Evolutionary conservation across 2,797 vertebrate species (phyloP), one percentile per base, ranked within the genome.

Genomic region (Nannoperca australis): DNA sequence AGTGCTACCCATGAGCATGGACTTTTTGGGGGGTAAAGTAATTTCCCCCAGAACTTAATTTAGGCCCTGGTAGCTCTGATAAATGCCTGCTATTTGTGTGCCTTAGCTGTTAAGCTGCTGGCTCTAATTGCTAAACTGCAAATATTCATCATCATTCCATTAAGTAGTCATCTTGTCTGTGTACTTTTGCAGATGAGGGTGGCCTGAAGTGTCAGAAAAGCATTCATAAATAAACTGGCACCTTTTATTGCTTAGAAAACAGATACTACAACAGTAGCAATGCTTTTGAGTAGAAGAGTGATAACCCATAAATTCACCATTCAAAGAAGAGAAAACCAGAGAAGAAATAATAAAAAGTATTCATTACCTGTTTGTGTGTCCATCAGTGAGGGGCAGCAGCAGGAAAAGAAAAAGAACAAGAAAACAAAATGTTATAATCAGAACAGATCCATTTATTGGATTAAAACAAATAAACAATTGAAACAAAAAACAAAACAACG

Each of bases 301-400:
- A 50, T 14, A n/a, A 36, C 20, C 10, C 5, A 9, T 10, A 5
- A 45, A 55, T 22, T 15, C 13, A 49, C 15, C 24, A 27, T 20
- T 67, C 6, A 40, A 65, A 65, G 24, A 60, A 34, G 0, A 55
- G 15, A 65, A 75, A 83, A 60, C 36, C 0, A 51, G 5, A 54
- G 12, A 51, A 7, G 32, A 70, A 68, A 61, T 56, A 47, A 75
- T 42, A 20, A 64, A 59, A 76, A 15, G 3, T 3, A 17, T 73
- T 49, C 27, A 32, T 91, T 92, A 94, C 92, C 93, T 94, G 88
- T 88, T 88, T 44, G n/a, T 15, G 49, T 11, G 60, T 59, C 53
- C 80, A 70, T 40, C 73, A 24, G 24, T 13, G 34, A 54, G 54
- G 30, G 18, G 56, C 70, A 72, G 55, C 58, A 60, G 24, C 55